Base-by-base conservation (phyloP, 2,888 invertebrate genomes). In the Bugulina stolonifera region DNA sequence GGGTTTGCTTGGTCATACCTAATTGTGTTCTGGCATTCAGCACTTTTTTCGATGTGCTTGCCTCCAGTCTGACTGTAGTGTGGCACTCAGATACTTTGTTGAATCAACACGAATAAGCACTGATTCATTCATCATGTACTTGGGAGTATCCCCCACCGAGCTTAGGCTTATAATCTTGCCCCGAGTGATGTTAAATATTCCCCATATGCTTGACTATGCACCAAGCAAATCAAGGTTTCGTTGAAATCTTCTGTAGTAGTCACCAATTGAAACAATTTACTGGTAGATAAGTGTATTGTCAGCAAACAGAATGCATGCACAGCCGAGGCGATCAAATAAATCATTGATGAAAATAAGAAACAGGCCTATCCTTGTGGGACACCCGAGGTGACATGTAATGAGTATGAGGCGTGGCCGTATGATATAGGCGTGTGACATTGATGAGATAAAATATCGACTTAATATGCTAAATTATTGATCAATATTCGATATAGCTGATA, bases 21-120 rank as follows among this genome's bases (percentile, higher is more conserved):
- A 64, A 27, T 25, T 29, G 27, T 34, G 29, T 14, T 29, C 34
- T 32, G 5, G 64, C 64, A 29, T 27, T 32, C 14, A 25, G 14
- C 5, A 32, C 32, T 64, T 64, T 64, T 32, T 14, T 25, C 14
- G 29, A 27, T 25, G 32, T 64, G n/a, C 32, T 27, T 10, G 32
- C 18, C 27, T 34, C 3, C 22, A 34, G 34, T 64, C 27, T 22
- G 22, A 14, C n/a, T 64, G 64, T n/a, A 64, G 32, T 25, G 32
- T 64, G 14, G 32, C 64, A 64, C 64, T 32, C 18, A 64, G 32
- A n/a, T 64, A 64, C n/a, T 64, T 64, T 43, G 43, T 43, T 10
- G 43, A 43, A 18, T 43, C 18, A 10, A 43, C 43, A 43, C 18
- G 43, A 43, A 10, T 18, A 10, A 43, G 43, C 43, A 18, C 43